Evolutionary conservation across 2,113 vertebrate species (phyloP).

Genomic region (Patagioenas fasciata): DNA sequence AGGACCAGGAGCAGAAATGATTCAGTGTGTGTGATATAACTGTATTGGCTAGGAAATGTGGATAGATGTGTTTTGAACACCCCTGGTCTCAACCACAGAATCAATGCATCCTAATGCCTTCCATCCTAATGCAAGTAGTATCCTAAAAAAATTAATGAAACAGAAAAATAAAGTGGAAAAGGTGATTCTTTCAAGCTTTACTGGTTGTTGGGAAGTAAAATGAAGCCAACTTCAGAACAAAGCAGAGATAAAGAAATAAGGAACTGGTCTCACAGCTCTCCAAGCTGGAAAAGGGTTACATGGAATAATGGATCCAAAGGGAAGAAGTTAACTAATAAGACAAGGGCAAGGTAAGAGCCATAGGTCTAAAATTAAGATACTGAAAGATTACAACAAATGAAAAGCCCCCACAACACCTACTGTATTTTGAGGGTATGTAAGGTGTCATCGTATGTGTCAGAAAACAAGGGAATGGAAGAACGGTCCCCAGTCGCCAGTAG

Average conservation of each 20-base stretch:
- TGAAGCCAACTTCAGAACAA: background rate
- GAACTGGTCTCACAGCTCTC: background rate
- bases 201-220: background rate
- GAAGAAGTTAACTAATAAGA: background rate
- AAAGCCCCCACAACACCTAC: background rate
- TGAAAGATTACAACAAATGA: background rate
- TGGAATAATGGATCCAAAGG: background rate
- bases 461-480: background rate
- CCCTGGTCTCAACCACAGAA: background rate
- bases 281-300: background rate
- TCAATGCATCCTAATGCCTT: background rate
- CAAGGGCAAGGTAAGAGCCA: background rate
- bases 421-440: background rate
- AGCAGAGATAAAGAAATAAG: background rate
- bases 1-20: background rate
- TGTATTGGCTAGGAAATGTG: background rate
- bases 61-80: background rate
- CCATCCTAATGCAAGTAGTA: background rate
- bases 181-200: background rate
- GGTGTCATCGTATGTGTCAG: background rate
- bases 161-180: background rate
- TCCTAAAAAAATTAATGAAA: background rate
- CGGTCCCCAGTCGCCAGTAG: background rate
- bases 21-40: background rate
- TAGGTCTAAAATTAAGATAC: background rate